These are phyloP conservation scores for Hipparchia semele DNA, from an alignment of 2,888 invertebrate genomes.

Conservation along the genomic window DNA sequence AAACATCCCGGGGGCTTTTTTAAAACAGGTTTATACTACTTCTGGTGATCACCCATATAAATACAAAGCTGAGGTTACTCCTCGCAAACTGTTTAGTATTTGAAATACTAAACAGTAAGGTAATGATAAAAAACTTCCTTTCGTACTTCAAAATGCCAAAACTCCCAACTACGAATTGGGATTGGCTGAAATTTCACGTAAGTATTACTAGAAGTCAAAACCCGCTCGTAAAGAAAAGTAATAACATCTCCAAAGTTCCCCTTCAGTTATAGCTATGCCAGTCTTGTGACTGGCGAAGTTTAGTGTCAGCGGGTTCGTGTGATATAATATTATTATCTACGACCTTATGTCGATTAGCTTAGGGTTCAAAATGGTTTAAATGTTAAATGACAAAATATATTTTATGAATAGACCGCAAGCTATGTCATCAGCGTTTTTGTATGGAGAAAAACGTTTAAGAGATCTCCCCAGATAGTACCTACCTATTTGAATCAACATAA, in stretches of 20 bases:
- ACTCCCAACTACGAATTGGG: not conserved
- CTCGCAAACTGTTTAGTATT: too few species aligned
- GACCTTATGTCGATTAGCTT: not conserved
- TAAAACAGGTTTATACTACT: too few species aligned
- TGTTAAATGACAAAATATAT: not conserved
- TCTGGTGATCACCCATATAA: too few species aligned
- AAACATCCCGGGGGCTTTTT: too few species aligned
- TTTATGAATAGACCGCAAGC: constrained; percentile 15
- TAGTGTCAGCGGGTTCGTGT: constrained; percentile 1
- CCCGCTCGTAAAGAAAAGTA: constrained; percentile 4
- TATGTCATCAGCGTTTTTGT: constrained; percentile 23
- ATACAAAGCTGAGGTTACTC: too few species aligned
- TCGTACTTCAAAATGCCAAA: too few species aligned
- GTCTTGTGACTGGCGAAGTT: constrained; percentile 19
- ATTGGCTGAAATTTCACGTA: not conserved
- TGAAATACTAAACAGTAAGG: too few species aligned
- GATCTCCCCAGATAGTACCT: not conserved
- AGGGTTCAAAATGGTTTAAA: not conserved
- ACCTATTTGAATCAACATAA: not conserved
- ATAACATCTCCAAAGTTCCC: constrained; percentile 13
- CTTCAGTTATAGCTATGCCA: not conserved
- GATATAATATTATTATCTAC: not conserved
- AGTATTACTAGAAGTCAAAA: not conserved
- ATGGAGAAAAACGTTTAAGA: constrained; percentile 12
- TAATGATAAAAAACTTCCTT: too few species aligned